phyloP scores from a whole-genome alignment of 1,140 invertebrate genomes.

The Drosophila jambulina region DNA sequence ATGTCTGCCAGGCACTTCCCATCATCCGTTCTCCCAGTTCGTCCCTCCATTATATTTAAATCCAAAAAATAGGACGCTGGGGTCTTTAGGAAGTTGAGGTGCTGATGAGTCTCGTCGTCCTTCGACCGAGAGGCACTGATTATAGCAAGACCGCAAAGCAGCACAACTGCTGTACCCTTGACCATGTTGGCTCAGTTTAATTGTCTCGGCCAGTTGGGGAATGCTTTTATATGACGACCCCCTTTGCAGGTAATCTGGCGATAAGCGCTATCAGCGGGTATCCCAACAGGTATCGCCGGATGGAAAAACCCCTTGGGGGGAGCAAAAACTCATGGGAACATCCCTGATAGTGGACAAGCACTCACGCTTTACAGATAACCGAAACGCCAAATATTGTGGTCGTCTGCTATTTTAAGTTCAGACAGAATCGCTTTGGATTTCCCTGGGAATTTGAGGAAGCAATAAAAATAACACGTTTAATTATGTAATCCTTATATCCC shows the following conservation, averaged over 20 bases:
- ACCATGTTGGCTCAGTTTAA: slow-evolving; percentile 14
- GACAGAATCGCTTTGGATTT: background rate
- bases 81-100: slow-evolving; percentile 3
- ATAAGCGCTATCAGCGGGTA: slow-evolving; percentile 31
- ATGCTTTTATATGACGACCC: slow-evolving; percentile 15
- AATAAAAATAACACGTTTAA: background rate
- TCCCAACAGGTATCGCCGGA: background rate
- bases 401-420: background rate
- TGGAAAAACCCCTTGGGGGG: slow-evolving; percentile 13
- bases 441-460: background rate
- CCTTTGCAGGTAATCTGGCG: slow-evolving; percentile 10
- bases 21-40: background rate
- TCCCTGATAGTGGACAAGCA: background rate
- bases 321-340: slow-evolving; percentile 14
- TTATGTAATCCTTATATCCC: background rate
- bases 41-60: background rate
- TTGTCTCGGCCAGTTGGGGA: background rate
- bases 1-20: slow-evolving; percentile 15
- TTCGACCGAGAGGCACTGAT: background rate
- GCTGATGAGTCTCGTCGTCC: background rate
- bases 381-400: background rate
- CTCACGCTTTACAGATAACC: slow-evolving; percentile 8
- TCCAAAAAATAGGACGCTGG: background rate
- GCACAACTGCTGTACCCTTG: slow-evolving; percentile 11
- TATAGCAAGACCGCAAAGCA: slow-evolving; percentile 3